phyloP scores from a whole-genome alignment of 2,113 vertebrate species.

The Pangasianodon hypophthalmus region DNA sequence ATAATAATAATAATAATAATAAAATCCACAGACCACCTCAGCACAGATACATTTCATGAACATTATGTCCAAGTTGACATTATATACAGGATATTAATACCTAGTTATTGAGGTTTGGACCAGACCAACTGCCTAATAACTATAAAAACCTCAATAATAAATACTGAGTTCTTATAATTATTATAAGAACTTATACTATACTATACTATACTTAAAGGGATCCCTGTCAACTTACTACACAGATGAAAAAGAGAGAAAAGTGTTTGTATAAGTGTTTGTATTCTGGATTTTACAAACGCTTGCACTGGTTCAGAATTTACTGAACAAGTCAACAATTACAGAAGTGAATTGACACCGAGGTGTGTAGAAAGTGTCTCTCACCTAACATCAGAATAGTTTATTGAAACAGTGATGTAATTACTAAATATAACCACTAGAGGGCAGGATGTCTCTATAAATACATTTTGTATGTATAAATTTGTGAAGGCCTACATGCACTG shows the following conservation, averaged over 20 bases:
- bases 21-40: no score
- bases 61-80: no score
- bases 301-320: neutral
- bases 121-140: no score
- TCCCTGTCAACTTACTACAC: neutral
- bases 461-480: neutral
- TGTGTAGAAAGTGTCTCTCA: neutral
- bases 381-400: neutral
- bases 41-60: no score
- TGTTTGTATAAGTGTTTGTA: no score
- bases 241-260: neutral
- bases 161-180: neutral
- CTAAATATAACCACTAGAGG: neutral
- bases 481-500: neutral
- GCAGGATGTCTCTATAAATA: slow-evolving; percentile 6
- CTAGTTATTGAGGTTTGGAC: no score
- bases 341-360: neutral
- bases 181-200: no score
- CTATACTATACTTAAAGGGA: neutral
- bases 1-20: no score
- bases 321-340: neutral
- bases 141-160: neutral
- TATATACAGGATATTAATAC: no score
- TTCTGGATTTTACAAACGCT: neutral
- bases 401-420: neutral